phyloP scores from a whole-genome alignment of 30 jellyfish, hydroid and myxozoan genomes.

The Haliclystus octoradiatus region DNA sequence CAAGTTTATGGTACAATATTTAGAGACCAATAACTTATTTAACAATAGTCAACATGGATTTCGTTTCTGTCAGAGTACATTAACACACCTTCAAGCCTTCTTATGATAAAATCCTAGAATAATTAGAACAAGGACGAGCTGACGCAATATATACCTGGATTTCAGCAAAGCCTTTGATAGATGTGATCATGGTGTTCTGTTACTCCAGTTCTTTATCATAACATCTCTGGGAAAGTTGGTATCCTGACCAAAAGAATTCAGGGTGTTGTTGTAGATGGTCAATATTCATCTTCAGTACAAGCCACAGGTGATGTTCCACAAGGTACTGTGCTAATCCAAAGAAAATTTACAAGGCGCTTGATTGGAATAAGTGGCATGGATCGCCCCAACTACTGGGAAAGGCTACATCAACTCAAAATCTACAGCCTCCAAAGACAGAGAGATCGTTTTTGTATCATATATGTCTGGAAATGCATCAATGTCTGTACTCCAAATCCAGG shows the following conservation, averaged over 20 bases:
- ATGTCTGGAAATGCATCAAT: neutral
- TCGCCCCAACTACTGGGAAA: neutral
- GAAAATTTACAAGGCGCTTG: neutral
- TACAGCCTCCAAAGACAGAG: neutral
- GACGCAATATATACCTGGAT: conserved; percentile 9
- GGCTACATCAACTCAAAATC: neutral
- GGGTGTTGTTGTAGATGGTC: neutral
- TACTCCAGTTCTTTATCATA: neutral
- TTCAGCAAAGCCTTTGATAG: conserved; percentile 16
- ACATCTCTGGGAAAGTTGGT: neutral
- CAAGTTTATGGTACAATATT: neutral
- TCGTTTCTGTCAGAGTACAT: conserved; percentile 6
- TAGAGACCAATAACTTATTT: conserved; percentile 3
- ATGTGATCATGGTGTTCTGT: conserved; percentile 1
- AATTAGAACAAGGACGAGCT: neutral
- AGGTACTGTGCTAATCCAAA: neutral
- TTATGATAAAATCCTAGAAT: neutral
- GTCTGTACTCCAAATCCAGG: neutral
- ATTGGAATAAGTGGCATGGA: neutral
- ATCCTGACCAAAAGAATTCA: neutral
- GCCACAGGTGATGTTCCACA: neutral
- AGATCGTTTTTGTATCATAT: neutral
- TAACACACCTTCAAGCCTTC: conserved; percentile 4
- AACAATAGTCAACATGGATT: conserved; percentile 16
- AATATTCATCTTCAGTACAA: neutral